Evolutionary conservation across 2,113 vertebrate genomes (phyloP), one percentile per base, ranked within the genome.

Genomic region (Manacus vitellinus): DNA sequence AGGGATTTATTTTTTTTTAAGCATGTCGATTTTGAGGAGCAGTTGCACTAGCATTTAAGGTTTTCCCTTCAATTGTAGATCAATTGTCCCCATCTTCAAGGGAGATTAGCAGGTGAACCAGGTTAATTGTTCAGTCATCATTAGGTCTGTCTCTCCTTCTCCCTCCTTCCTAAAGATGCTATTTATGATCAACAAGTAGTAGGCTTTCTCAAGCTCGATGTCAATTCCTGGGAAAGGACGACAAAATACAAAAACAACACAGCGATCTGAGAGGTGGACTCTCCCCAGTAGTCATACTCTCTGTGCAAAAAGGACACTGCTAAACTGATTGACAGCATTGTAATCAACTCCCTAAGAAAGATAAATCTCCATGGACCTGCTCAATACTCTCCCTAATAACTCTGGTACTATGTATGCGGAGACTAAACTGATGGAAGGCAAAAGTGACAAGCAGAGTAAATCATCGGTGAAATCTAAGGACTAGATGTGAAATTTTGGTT

Each of bases 121-220:
- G 72, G 72, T 92, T 92, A 92, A 94, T 91, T 87, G 76, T 28
- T 74, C 67, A 66, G 80, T 19, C 65, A 33, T 70, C 46, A 17
- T 28, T 52, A 92, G 13, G 33, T 86, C 63, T 74, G 43, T 51
- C 72, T 83, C 65, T 63, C 49, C 30, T 56, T 23, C 61, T 66
- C 41, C 33, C 17, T 87, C n/a, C 63, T 85, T 92, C 58, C 62
- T 61, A 28, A 65, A 27, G 59, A 33, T 12, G 20, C 41, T 39
- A 4, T 8, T 74, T 74, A 3, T 25, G 33, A 59, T 41, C 68
- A 83, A 51, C 77, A 61, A 46, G 18, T 10, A 66, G 63, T 9
- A 12, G 11, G 30, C 15, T 86, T 83, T 79, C 52, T 62, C 23
- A 2, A 92, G 20, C 23, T 55, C 55, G 35, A 30, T 8, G 2